Conservation (phyloP, 1,140 invertebrate genomes). For the Drosophila aff. region DNA sequence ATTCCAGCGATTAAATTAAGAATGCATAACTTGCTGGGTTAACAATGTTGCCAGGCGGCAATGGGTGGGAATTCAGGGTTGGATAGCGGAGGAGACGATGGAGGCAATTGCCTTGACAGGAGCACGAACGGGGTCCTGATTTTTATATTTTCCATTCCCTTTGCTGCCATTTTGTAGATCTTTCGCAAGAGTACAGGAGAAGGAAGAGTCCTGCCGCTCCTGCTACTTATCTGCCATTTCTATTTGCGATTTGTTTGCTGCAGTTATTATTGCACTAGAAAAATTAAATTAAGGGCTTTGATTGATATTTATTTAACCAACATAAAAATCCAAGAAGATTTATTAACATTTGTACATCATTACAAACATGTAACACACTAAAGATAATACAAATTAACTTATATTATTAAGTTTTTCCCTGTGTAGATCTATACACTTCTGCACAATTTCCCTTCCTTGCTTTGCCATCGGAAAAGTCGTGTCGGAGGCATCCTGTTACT, state of each 20-base stretch:
- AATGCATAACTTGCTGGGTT: slow-evolving; percentile 82
- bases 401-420: neutral
- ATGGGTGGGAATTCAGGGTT: neutral
- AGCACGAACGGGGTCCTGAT: slow-evolving; percentile 54
- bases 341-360: neutral
- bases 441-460: slow-evolving; percentile 1
- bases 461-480: slow-evolving; percentile 18
- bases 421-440: slow-evolving; percentile 3
- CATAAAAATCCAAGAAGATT: neutral
- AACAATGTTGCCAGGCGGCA: slow-evolving; percentile 58
- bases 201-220: slow-evolving; percentile 6
- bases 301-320: too few species aligned
- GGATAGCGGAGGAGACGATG: slow-evolving; percentile 4
- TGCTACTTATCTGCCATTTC: slow-evolving; percentile 63
- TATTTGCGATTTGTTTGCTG: slow-evolving; percentile 70
- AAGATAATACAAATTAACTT: neutral
- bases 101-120: slow-evolving; percentile 39
- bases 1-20: slow-evolving; percentile 83
- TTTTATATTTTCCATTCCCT: slow-evolving; percentile 78
- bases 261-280: slow-evolving; percentile 12
- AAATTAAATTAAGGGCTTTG: neutral
- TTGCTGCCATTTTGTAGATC: slow-evolving; percentile 26
- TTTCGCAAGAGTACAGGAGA: slow-evolving; percentile 9
- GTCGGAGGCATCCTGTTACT: slow-evolving; percentile 26
- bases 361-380: neutral